Evolutionary conservation across 2,888 invertebrate genomes (phyloP).

Genomic region (Tetragnatha montana): DNA sequence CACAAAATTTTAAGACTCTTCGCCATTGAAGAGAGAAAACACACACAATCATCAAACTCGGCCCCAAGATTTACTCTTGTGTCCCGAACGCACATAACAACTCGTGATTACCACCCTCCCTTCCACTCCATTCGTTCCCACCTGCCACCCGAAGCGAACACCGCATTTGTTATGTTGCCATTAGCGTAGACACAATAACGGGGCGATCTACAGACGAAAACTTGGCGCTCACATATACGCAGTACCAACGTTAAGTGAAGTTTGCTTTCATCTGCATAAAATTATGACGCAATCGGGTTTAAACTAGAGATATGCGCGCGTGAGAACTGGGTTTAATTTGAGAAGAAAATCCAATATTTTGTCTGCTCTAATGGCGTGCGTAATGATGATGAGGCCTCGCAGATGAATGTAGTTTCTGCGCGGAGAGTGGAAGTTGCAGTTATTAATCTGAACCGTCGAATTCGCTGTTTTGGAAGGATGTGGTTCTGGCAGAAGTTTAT

Average conservation of each 20-base stretch:
- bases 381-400: conserved; percentile 59
- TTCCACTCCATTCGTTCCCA: not conserved
- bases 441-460: conserved; percentile 65
- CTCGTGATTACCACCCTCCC: not conserved
- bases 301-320: conserved; percentile 29
- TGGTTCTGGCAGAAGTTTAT: conserved; percentile 15
- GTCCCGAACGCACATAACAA: conserved; percentile 7
- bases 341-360: conserved; percentile 64
- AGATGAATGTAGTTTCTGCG: conserved; percentile 22
- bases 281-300: conserved; percentile 55
- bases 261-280: conserved; percentile 63
- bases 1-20: not conserved
- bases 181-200: conserved; percentile 34
- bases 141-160: conserved; percentile 4
- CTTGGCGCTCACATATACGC: conserved; percentile 8
- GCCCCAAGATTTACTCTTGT: not conserved
- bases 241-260: conserved; percentile 46
- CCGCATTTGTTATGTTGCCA: conserved; percentile 9
- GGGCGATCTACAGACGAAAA: conserved; percentile 5
- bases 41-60: not conserved
- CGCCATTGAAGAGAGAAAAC: not conserved
- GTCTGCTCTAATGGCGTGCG: conserved; percentile 49
- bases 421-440: conserved; percentile 55
- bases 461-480: conserved; percentile 35
- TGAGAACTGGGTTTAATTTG: conserved; percentile 48